Base-by-base conservation (phyloP, 2,888 invertebrate species). In the Phanerotoma sp. region DNA sequence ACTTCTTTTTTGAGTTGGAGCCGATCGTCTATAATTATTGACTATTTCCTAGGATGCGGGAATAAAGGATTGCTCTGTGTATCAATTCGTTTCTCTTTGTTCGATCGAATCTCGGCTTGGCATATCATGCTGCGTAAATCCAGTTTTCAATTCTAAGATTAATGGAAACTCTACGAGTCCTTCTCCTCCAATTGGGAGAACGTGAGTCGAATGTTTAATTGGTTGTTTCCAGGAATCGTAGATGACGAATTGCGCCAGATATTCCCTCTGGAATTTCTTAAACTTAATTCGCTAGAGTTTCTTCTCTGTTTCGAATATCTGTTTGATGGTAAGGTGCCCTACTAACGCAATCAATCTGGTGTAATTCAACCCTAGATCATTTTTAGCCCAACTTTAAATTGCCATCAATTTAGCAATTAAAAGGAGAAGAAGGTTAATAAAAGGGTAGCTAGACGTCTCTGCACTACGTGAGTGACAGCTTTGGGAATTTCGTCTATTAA, bases 331-430 rank as follows among this genome's bases (percentile, higher is more conserved):
- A 33, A 7, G 28, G 40, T 20, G 46, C 15, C 40, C 25, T 32
- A 40, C 15, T 41, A 15, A 9, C 25, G 15, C 30, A 32, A 22
- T 6, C 18, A n/a, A 20, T 37, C n/a, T 16, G 33, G 35, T 21
- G 44, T 11, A 35, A 28, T 16, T 5, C 42, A 47, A 41, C 33
- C 21, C 32, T 69, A 64, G 67, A 64, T 71, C 71, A 7, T 22
- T 68, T 70, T 66, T 61, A 68, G 69, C 68, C 67, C 65, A 64
- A n/a, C n/a, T 66, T 69, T 63, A 75, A 77, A 77, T 77, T 77
- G 74, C 71, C 76, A 68, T 69, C 76, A 77, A 77, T 77, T 77
- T 77, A 69, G 70, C 73, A 77, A 77, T 77, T 77, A 76, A 73
- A 74, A 72, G 67, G 65, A 67, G 65, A 67, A 68, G 73, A 70